Base-by-base conservation (phyloP, 1,140 invertebrate species). In the Cydia amplana region DNA sequence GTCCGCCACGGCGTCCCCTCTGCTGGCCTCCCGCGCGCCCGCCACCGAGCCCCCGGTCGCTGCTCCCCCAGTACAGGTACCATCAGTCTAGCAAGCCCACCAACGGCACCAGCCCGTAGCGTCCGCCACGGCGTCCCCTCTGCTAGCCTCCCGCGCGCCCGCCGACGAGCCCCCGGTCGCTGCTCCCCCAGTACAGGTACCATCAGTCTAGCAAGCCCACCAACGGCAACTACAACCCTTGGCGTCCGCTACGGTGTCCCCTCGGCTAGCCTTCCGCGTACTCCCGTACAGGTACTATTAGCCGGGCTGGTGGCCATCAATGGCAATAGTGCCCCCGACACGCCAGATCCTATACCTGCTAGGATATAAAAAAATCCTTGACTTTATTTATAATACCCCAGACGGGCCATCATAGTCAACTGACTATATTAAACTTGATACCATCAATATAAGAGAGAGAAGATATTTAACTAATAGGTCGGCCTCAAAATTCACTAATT, bases 1-100 rank as follows among this genome's bases (percentile, higher is more conserved):
- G 46, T 97, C 96, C 88, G 96, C 97, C 72, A 97, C 97, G 87
- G 97, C 97, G 77, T 97, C 96, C 86, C 97, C 97, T 43, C 95
- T 97, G 77, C 96, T 92, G 2, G 88, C 88, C 0, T 87, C 82
- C 0, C 72, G 90, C 5, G 82, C 86, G 28, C 32, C 80, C 12
- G 79, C 73, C 0, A 86, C 88, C 49, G 85, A 87, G n/a, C 82
- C 84, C 18, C 87, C 88, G 65, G 75, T 63, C 4, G 85, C 83
- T 1, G 72, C 83, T 7, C 82, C 84, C 12, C 86, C 85, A 0
- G 83, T 83, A 43, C 87, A 87, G 85, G 86, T 87, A 67, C 3
- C 23, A 60, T 23, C 2, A 23, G n/a, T 55, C 7, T 0, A 25
- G 23, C 9, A 67, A 36, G 16, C 14, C 64, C 7, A 67, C 25